Percentiles rank a stretch among this genome's conserved stretches.
phyloP scores from a whole-genome alignment of 2,113 vertebrate species.

The Thoracochromis brauschi region DNA sequence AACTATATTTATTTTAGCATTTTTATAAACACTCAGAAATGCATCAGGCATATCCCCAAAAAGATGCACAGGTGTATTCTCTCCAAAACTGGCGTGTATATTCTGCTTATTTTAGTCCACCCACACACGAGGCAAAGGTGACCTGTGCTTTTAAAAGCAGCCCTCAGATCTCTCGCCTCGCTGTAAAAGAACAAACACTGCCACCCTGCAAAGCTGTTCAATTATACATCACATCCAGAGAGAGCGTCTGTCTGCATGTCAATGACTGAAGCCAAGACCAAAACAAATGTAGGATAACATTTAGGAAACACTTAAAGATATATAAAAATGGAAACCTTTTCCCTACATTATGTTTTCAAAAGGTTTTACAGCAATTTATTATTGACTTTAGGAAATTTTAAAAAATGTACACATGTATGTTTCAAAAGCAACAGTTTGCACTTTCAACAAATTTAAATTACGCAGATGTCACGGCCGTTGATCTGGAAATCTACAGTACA shows the following conservation, averaged over 20 bases:
- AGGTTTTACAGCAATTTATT: not conserved
- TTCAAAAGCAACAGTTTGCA: not conserved
- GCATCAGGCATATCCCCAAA: not conserved
- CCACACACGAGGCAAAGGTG: constrained; percentile 52
- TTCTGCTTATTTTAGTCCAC: not conserved
- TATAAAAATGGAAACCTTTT: not conserved
- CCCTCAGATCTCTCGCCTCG: constrained; percentile 11
- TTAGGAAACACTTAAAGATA: not conserved
- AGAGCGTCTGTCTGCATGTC: not conserved
- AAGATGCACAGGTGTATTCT: not conserved
- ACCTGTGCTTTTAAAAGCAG: constrained; percentile 39
- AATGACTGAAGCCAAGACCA: not conserved
- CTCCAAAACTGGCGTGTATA: not conserved
- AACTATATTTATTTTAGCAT: not conserved
- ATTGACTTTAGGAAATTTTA: accelerated
- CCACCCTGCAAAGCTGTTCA: constrained; percentile 10
- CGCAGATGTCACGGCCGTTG: accelerated
- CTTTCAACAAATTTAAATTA: not conserved
- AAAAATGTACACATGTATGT: not conserved
- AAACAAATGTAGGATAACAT: not conserved
- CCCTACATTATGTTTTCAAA: not conserved
- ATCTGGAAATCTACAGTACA: not conserved
- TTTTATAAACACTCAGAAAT: not conserved
- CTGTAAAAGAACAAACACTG: constrained; percentile 24
- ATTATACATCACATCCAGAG: constrained; percentile 43